Conservation (phyloP, 2,797 vertebrate genomes). For the Anolis apletophallus region DNA sequence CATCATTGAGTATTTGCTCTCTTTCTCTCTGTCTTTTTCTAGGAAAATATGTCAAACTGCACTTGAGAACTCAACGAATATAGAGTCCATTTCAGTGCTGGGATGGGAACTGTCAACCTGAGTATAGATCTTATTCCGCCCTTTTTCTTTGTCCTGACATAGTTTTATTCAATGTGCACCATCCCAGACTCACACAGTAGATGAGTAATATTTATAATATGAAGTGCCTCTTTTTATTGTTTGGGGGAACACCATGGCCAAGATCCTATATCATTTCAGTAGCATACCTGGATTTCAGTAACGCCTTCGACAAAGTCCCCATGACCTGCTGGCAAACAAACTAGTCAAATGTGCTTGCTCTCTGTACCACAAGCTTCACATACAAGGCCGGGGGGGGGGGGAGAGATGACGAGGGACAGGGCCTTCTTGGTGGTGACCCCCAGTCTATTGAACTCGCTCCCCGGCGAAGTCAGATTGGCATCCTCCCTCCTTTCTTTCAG, state of each 20-base stretch:
- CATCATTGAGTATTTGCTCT: rapidly evolving
- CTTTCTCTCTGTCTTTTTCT: neutral
- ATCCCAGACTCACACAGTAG: neutral
- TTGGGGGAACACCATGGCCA: rapidly evolving
- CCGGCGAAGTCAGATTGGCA: no score
- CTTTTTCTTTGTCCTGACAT: neutral
- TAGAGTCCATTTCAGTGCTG: neutral
- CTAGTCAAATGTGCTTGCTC: no score
- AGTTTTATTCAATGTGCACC: neutral
- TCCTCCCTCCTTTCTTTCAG: no score
- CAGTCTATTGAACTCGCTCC: no score
- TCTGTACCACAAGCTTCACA: no score
- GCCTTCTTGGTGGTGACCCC: no score
- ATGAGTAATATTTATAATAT: rapidly evolving
- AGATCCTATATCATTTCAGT: no score
- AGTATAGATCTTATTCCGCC: neutral
- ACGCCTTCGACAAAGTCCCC: no score
- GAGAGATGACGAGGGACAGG: no score
- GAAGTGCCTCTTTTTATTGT: neutral
- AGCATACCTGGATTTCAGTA: no score
- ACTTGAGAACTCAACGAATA: neutral
- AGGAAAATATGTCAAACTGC: neutral
- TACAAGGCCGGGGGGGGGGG: no score
- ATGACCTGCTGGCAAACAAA: no score
- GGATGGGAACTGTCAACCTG: neutral